A percentile compares a stretch with the other conserved stretches of the same genome.
Conservation (phyloP, 2,797 vertebrate genomes). For the Falco berigora region DNA sequence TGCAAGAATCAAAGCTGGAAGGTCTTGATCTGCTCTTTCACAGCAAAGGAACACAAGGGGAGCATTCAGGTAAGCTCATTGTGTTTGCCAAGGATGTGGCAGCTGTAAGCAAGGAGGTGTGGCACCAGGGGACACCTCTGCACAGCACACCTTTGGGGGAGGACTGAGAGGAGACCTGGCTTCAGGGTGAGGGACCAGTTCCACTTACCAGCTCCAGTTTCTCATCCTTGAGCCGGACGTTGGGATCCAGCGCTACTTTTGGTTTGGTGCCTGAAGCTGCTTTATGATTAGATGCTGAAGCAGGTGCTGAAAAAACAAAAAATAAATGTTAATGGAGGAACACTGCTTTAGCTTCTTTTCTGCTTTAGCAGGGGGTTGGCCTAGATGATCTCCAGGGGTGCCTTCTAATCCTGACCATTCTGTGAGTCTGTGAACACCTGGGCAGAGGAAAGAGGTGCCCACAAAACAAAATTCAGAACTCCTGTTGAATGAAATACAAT, state of each 20-base stretch:
- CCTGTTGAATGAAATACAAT: background rate
- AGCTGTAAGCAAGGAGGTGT: background rate
- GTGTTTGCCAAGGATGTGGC: background rate
- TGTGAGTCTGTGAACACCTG: background rate
- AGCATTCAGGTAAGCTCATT: background rate
- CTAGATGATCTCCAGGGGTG: too few species aligned
- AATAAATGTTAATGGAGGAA: background rate
- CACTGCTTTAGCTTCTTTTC: too few species aligned
- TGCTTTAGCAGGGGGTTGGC: too few species aligned
- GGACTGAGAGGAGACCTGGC: background rate
- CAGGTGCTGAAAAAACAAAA: slow-evolving; percentile 45
- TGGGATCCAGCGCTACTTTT: slow-evolving; percentile 86
- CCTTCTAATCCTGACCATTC: too few species aligned
- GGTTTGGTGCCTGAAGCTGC: slow-evolving; percentile 71
- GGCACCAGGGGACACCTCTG: background rate
- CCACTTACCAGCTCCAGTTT: slow-evolving; percentile 85
- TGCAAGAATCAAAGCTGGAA: background rate
- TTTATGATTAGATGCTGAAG: slow-evolving; percentile 45
- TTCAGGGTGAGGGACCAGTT: background rate
- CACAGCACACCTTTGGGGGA: background rate
- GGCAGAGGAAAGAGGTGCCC: background rate
- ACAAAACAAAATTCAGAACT: background rate
- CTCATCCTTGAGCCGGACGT: slow-evolving; percentile 84
- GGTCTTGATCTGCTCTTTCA: background rate
- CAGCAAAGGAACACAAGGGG: background rate